These are phyloP conservation scores for Gobius niger DNA, from an alignment of 2,113 vertebrate genomes.

Conservation along the genomic window DNA sequence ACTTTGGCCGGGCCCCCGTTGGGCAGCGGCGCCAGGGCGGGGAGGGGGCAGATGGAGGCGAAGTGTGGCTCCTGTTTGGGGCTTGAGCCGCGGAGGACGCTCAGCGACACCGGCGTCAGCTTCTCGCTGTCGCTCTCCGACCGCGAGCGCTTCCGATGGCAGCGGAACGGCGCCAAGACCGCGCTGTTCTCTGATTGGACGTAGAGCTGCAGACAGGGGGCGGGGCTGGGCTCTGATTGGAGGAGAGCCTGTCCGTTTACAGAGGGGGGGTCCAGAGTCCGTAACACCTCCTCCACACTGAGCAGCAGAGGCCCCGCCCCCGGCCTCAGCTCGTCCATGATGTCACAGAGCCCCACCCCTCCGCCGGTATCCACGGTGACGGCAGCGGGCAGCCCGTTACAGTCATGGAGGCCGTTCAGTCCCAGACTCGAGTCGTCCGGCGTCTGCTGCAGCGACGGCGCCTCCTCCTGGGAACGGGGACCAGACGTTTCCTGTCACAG, in stretches of 20 bases:
- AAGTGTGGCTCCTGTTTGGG: slow-evolving; percentile 87
- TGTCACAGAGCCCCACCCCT: slow-evolving; percentile 82
- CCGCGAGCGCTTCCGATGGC: slow-evolving; percentile 92
- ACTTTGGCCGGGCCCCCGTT: slow-evolving; percentile 92
- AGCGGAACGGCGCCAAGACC: slow-evolving; percentile 79
- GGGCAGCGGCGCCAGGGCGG: slow-evolving; percentile 87
- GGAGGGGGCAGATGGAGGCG: slow-evolving; percentile 67
- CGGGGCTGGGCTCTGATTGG: slow-evolving; percentile 72
- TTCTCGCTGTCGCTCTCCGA: slow-evolving; percentile 98
- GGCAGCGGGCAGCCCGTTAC: slow-evolving; percentile 83
- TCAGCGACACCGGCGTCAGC: slow-evolving; percentile 93
- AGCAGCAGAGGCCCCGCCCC: slow-evolving; percentile 87
- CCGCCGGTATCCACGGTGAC: slow-evolving; percentile 74
- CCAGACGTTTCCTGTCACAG: too few species aligned
- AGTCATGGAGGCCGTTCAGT: slow-evolving; percentile 89
- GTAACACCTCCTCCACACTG: slow-evolving; percentile 95
- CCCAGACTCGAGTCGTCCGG: slow-evolving; percentile 67
- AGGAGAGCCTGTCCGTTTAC: slow-evolving; percentile 78
- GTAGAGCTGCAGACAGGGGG: slow-evolving; percentile 76
- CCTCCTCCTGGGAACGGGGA: slow-evolving; percentile 9
- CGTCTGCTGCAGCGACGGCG: slow-evolving; percentile 24
- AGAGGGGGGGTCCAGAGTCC: slow-evolving; percentile 81
- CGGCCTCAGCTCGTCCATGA: slow-evolving; percentile 90
- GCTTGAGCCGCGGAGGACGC: slow-evolving; percentile 84
- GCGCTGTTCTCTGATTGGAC: slow-evolving; percentile 84